A percentile compares a stretch with the other conserved stretches of the same genome.
phyloP scores from a whole-genome alignment of 2,888 invertebrate species.

The Pristionchus exspectatus region DNA sequence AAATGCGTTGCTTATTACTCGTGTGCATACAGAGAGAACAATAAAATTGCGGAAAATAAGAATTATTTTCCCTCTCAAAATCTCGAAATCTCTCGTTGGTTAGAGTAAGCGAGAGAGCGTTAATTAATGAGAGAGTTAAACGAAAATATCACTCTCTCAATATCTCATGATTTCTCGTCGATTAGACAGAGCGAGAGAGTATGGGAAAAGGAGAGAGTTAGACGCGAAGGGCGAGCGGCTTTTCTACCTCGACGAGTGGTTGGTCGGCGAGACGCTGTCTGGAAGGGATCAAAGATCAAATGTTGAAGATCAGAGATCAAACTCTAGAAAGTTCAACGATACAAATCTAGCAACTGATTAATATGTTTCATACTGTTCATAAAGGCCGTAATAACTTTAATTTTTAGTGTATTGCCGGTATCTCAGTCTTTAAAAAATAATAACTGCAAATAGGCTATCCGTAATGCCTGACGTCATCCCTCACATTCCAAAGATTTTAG shows the following conservation, averaged over 20 bases:
- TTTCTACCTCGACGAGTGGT: conserved; percentile 18
- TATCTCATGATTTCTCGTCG: too few relatives aligned
- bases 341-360: too few relatives aligned
- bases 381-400: not conserved
- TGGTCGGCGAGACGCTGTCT: conserved; percentile 35
- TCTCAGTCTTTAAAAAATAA: not conserved
- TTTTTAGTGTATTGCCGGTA: not conserved
- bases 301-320: not conserved
- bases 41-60: too few relatives aligned
- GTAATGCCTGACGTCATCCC: too few relatives aligned
- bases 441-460: too few relatives aligned
- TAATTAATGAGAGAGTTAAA: too few relatives aligned
- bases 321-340: not conserved
- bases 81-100: too few relatives aligned
- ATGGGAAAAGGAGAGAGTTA: not conserved
- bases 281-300: not conserved
- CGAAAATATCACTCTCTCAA: too few relatives aligned
- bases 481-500: not conserved
- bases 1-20: conserved; percentile 10
- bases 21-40: not conserved
- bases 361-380: too few relatives aligned
- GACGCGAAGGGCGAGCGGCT: conserved; percentile 22
- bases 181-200: not conserved
- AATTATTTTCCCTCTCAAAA: too few relatives aligned
- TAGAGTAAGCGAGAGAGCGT: too few relatives aligned